phyloP scores from a whole-genome alignment of 2,113 vertebrate genomes.

The Platysteira castanea region DNA sequence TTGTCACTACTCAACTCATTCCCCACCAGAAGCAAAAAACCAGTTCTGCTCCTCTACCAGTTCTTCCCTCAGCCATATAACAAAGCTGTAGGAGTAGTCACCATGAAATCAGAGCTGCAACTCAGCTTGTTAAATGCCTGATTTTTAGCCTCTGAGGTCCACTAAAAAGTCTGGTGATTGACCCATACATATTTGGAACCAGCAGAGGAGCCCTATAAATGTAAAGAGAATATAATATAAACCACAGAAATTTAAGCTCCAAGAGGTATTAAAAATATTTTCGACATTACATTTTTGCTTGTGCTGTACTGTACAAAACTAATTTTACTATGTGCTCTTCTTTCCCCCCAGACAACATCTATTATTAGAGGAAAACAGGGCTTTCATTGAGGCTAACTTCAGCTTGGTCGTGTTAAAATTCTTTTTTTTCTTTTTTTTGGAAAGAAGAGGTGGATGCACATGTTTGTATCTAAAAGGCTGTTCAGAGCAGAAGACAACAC shows the following conservation, averaged over 20 bases:
- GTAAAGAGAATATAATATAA: background rate
- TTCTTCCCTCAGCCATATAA: background rate
- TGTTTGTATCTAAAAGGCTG: background rate
- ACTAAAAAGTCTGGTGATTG: background rate
- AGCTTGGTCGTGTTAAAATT: background rate
- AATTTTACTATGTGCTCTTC: background rate
- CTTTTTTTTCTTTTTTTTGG: background rate
- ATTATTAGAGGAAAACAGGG: background rate
- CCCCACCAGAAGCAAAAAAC: background rate
- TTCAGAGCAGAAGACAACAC: background rate
- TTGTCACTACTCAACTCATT: background rate
- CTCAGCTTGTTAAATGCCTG: background rate
- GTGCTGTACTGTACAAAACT: background rate
- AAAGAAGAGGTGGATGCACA: background rate
- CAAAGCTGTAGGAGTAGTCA: background rate
- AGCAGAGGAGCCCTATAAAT: background rate
- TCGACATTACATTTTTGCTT: background rate
- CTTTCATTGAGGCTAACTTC: background rate
- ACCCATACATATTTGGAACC: background rate
- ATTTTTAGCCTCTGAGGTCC: background rate
- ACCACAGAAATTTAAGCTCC: background rate
- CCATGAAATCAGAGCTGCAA: background rate
- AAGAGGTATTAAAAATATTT: background rate
- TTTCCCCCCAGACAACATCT: background rate
- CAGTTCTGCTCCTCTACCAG: background rate